Percentiles rank a stretch among this genome's conserved stretches.
Evolutionary conservation across 2,888 invertebrate genomes (phyloP).

Genomic region (Lycophotia porphyrea): DNA sequence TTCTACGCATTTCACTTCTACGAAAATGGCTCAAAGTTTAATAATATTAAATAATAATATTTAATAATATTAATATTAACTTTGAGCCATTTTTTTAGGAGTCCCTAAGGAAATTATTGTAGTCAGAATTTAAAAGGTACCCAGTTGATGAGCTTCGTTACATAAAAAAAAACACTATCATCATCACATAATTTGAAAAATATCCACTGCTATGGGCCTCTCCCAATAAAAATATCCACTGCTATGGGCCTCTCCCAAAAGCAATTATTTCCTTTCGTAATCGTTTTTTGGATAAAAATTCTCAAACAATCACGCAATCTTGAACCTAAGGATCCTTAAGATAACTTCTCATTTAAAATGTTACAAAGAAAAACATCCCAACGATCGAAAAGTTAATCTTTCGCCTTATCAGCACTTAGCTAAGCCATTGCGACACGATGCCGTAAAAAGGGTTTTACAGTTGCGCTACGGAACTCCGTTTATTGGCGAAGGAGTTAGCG

Average conservation of each 20-base stretch:
- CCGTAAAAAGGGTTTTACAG: conserved; percentile 75
- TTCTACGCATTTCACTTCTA: too few relatives aligned
- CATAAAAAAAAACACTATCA: neutral
- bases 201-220: too few relatives aligned
- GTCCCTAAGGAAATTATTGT: too few relatives aligned
- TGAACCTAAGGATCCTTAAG: neutral
- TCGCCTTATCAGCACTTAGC: conserved; percentile 73
- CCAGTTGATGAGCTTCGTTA: neutral
- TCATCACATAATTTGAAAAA: neutral
- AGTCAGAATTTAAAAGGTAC: neutral
- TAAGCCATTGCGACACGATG: conserved; percentile 68
- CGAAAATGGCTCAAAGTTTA: too few relatives aligned
- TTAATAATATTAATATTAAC: too few relatives aligned
- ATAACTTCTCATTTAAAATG: conserved; percentile 49
- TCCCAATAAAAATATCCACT: neutral
- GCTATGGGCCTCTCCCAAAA: too few relatives aligned
- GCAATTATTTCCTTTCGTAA: neutral
- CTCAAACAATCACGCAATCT: conserved; percentile 4
- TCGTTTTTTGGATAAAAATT: neutral
- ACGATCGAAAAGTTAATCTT: conserved; percentile 72
- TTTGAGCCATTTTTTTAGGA: too few relatives aligned
- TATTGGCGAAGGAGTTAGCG: conserved; percentile 80
- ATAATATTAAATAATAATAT: too few relatives aligned
- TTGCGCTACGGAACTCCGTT: conserved; percentile 72
- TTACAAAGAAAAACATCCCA: conserved; percentile 62